phyloP scores from a whole-genome alignment of 2,113 vertebrate species.

The Mobula birostris region DNA sequence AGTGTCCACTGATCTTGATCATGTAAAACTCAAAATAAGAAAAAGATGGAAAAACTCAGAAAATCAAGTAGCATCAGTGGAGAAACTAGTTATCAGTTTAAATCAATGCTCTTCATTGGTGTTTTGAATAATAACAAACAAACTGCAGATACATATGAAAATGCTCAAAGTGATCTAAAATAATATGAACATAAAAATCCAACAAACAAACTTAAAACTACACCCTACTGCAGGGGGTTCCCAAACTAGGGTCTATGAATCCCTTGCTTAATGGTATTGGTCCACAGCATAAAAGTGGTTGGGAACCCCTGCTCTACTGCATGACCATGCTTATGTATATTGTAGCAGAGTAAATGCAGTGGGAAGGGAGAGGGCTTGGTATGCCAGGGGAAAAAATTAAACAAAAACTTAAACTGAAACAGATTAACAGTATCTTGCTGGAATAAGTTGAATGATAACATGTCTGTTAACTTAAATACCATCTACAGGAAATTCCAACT shows the following conservation, averaged over 20 bases:
- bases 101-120: no score
- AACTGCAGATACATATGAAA: not conserved
- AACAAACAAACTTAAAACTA: not conserved
- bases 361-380: not conserved
- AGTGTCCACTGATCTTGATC: not conserved
- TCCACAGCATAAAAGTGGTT: no score
- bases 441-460: not conserved
- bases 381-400: not conserved
- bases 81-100: not conserved
- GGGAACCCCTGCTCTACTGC: no score
- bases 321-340: not conserved
- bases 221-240: not conserved
- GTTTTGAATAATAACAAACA: not conserved
- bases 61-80: not conserved
- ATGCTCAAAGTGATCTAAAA: not conserved
- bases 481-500: slow-evolving; percentile 28
- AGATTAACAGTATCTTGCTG: not conserved
- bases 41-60: no score
- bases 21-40: not conserved
- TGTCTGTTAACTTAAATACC: not conserved
- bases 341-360: not conserved
- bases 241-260: no score
- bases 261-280: no score
- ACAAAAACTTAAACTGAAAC: not conserved
- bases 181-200: not conserved